Evolutionary conservation across 2,888 invertebrate species (phyloP).

Genomic region (Trissolcus japonicus): DNA sequence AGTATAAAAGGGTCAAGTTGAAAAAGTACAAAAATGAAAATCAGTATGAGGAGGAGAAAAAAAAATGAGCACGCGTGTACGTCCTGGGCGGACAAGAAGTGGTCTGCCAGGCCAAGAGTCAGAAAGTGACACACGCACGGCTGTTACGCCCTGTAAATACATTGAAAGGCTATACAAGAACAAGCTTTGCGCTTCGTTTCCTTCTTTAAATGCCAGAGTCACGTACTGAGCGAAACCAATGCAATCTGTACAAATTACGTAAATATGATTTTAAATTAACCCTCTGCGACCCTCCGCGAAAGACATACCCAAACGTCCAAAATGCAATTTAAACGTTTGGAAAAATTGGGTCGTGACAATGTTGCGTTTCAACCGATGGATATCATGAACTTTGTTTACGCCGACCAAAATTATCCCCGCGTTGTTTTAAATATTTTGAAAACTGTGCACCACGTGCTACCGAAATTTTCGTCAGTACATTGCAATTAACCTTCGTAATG

Average conservation of each 20-base stretch:
- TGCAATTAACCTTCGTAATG: slow-evolving; percentile 52
- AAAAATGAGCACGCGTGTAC: slow-evolving; percentile 67
- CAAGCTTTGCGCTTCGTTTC: slow-evolving; percentile 71
- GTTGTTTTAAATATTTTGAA: slow-evolving; percentile 39
- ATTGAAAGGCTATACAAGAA: slow-evolving; percentile 71
- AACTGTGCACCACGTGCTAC: slow-evolving; percentile 48
- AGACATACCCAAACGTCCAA: not conserved
- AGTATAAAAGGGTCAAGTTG: slow-evolving; percentile 21
- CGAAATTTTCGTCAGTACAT: slow-evolving; percentile 61
- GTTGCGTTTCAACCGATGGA: slow-evolving; percentile 63
- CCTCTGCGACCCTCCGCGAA: too few relatives aligned
- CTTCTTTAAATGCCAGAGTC: slow-evolving; percentile 57
- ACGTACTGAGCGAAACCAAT: slow-evolving; percentile 19
- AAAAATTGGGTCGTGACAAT: slow-evolving; percentile 53
- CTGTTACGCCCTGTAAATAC: slow-evolving; percentile 75
- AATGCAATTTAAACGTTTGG: too few relatives aligned
- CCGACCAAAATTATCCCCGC: slow-evolving; percentile 51
- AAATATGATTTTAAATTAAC: slow-evolving; percentile 3
- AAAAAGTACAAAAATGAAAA: slow-evolving; percentile 44
- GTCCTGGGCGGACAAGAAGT: slow-evolving; percentile 72
- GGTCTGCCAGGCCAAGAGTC: slow-evolving; percentile 70
- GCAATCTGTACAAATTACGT: slow-evolving; percentile 8
- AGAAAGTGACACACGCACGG: slow-evolving; percentile 75
- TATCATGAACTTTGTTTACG: slow-evolving; percentile 62
- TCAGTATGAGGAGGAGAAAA: slow-evolving; percentile 27